Conservation (phyloP, 2,113 vertebrate species). For the Barbus barbus region DNA sequence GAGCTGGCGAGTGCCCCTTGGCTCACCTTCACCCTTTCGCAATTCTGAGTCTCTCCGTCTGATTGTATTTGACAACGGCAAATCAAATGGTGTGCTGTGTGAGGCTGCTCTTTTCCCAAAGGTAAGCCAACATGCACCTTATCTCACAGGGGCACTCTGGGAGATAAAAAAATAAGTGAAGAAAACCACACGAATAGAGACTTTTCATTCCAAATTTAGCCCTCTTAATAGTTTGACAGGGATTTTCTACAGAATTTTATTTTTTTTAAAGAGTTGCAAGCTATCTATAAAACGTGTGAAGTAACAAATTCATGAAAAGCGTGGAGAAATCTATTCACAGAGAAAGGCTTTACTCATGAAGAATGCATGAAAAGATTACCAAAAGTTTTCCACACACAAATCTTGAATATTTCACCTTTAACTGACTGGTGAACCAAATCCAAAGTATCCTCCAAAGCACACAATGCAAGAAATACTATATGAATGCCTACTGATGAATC, state of each 20-base stretch:
- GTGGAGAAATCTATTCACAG: not conserved
- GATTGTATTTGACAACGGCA: conserved; percentile 38
- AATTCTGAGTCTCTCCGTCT: conserved; percentile 15
- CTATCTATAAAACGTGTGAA: conserved; percentile 29
- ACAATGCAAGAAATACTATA: not conserved
- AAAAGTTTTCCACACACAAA: conserved; percentile 14
- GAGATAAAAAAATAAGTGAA: conserved; percentile 27
- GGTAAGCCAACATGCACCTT: conserved; percentile 55
- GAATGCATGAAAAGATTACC: not conserved
- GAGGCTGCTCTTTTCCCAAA: conserved; percentile 51
- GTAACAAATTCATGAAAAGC: not conserved
- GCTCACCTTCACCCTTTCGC: conserved; percentile 33
- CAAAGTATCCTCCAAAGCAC: not conserved
- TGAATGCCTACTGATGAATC: not conserved
- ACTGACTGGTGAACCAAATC: conserved; percentile 5
- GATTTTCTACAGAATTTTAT: not conserved
- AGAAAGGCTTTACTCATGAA: not conserved
- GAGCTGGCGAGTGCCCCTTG: conserved; percentile 22
- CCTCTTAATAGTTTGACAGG: not conserved
- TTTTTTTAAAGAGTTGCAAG: not conserved
- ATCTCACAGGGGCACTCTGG: conserved; percentile 57
- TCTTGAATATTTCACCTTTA: conserved; percentile 19
- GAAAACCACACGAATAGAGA: not conserved
- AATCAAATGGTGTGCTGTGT: conserved; percentile 37
- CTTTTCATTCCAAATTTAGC: not conserved